A percentile compares a stretch with the other conserved stretches of the same genome.
phyloP scores from a whole-genome alignment of 2,888 invertebrate genomes.

The Synanthedon myopaeformis region DNA sequence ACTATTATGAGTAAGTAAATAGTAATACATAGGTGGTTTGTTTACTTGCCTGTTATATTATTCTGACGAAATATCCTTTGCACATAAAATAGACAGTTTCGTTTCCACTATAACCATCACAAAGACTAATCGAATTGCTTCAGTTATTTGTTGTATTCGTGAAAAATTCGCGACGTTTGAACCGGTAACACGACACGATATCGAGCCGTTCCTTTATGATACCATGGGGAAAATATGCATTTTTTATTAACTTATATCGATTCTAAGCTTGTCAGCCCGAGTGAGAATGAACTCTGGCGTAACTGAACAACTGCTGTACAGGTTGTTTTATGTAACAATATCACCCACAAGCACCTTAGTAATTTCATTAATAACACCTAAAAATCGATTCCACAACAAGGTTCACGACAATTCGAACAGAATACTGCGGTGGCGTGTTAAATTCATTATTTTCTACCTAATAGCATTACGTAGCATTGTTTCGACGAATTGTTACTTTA shows the following conservation, averaged over 20 bases:
- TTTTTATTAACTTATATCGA: slow-evolving; percentile 65
- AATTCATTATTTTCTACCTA: slow-evolving; percentile 58
- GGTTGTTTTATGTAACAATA: slow-evolving; percentile 42
- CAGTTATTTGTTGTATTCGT: background rate
- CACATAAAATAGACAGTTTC: slow-evolving; percentile 12
- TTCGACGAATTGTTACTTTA: slow-evolving; percentile 12
- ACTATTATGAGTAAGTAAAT: background rate
- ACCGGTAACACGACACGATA: slow-evolving; percentile 28
- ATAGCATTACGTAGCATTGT: slow-evolving; percentile 19
- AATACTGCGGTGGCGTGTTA: slow-evolving; percentile 56
- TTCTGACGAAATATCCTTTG: slow-evolving; percentile 12
- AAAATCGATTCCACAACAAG: slow-evolving; percentile 66
- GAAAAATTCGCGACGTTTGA: slow-evolving; percentile 4
- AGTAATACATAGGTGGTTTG: slow-evolving; percentile 19
- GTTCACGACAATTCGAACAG: slow-evolving; percentile 61
- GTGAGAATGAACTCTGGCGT: background rate
- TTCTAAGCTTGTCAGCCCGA: slow-evolving; percentile 24
- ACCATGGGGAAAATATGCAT: slow-evolving; percentile 63
- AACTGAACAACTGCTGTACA: slow-evolving; percentile 9
- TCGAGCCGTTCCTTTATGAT: slow-evolving; percentile 49
- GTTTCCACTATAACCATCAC: slow-evolving; percentile 29
- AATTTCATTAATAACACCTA: slow-evolving; percentile 70
- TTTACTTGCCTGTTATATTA: slow-evolving; percentile 47
- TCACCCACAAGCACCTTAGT: slow-evolving; percentile 59
- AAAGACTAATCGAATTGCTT: slow-evolving; percentile 21